A percentile compares a stretch with the other conserved stretches of the same genome.
Conservation (phyloP, 1,140 invertebrate species). For the Aphaenogaster floridana region DNA sequence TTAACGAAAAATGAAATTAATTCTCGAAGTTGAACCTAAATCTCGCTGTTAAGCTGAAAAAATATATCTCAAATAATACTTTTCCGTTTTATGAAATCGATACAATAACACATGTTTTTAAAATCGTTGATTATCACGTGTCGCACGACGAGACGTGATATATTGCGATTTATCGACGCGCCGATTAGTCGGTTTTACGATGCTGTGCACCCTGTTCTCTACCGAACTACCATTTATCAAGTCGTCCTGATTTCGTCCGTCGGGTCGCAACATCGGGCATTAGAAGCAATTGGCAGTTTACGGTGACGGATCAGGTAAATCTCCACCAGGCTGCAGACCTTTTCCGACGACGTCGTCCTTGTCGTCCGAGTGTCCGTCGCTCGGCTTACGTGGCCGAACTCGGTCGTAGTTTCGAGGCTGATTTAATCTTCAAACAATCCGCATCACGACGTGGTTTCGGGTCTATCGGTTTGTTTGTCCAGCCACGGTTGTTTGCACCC, state of each 20-base stretch:
- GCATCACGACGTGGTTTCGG: slow-evolving; percentile 54
- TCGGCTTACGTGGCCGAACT: slow-evolving; percentile 64
- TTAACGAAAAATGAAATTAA: background rate
- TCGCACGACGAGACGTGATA: slow-evolving; percentile 11
- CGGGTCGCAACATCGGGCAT: slow-evolving; percentile 23
- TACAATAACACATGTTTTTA: slow-evolving; percentile 7
- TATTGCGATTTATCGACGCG: slow-evolving; percentile 30
- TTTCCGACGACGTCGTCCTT: slow-evolving; percentile 1
- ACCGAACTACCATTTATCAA: slow-evolving; percentile 46
- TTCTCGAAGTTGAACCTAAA: background rate
- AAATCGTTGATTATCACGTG: slow-evolving; percentile 15
- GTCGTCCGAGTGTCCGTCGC: slow-evolving; percentile 59
- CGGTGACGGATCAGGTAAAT: slow-evolving; percentile 41
- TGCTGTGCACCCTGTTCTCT: slow-evolving; percentile 2
- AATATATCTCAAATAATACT: background rate
- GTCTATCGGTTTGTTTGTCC: slow-evolving; percentile 75
- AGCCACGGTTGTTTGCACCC: slow-evolving; percentile 75
- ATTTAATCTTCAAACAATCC: slow-evolving; percentile 78
- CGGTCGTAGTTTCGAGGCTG: slow-evolving; percentile 70
- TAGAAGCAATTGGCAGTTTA: slow-evolving; percentile 51
- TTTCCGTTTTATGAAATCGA: background rate
- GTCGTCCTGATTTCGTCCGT: slow-evolving; percentile 26
- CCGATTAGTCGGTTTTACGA: slow-evolving; percentile 52
- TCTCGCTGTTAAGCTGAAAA: background rate
- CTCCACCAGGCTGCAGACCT: slow-evolving; percentile 23